Conservation (phyloP, 2,797 vertebrate genomes). For the Leontopithecus rosalia region DNA sequence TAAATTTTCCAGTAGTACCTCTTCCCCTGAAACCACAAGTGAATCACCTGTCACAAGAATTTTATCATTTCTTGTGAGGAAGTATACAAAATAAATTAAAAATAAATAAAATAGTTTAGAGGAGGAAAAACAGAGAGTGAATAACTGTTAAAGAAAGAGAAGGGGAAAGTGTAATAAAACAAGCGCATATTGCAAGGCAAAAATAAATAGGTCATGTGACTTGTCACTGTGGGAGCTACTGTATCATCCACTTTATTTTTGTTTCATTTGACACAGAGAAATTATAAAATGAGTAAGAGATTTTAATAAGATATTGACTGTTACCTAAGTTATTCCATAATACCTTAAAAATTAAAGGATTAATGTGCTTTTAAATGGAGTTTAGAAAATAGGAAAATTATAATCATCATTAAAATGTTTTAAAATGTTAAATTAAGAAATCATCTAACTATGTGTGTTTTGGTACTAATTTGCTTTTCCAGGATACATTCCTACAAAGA, state of each 20-base stretch:
- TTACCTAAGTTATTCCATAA: background rate
- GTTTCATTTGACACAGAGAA: background rate
- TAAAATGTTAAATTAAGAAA: slow-evolving; percentile 38
- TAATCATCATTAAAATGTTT: slow-evolving; percentile 59
- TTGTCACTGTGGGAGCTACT: background rate
- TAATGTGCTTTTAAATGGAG: slow-evolving; percentile 22
- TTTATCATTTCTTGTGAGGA: background rate
- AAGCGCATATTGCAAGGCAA: background rate
- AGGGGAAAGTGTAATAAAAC: background rate
- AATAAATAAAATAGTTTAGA: background rate
- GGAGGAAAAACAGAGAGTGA: background rate
- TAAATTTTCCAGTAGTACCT: background rate
- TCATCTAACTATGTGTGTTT: background rate
- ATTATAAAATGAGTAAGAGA: background rate
- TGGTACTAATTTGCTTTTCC: slow-evolving; percentile 23
- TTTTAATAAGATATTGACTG: slow-evolving; percentile 26
- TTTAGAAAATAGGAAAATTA: slow-evolving; percentile 1
- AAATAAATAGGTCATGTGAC: background rate
- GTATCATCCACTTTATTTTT: background rate
- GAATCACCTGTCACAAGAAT: background rate
- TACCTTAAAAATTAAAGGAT: slow-evolving; percentile 26
- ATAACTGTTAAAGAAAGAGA: background rate
- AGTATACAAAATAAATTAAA: background rate
- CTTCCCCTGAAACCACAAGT: background rate
- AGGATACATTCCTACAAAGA: background rate